Evolutionary conservation across 1,140 invertebrate species (phyloP).

Genomic region (Parapsyche elsis): DNA sequence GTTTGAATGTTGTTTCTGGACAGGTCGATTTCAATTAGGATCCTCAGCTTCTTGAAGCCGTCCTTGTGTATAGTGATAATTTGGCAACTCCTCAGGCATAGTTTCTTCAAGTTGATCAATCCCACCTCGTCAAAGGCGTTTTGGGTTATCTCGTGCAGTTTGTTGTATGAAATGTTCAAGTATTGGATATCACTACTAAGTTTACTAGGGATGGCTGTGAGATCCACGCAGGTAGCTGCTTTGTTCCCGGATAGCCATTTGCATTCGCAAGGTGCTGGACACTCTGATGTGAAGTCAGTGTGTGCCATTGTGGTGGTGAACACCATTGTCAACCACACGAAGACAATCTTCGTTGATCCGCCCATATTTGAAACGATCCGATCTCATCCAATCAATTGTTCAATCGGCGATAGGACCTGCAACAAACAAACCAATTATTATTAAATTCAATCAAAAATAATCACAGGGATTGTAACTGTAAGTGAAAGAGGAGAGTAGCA

Average conservation of each 20-base stretch:
- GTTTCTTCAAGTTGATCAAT: slow-evolving; percentile 83
- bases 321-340: neutral
- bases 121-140: slow-evolving; percentile 77
- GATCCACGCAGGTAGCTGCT: slow-evolving; percentile 80
- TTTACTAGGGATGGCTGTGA: slow-evolving; percentile 75
- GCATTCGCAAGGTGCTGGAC: slow-evolving; percentile 74
- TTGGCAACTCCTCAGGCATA: slow-evolving; percentile 78
- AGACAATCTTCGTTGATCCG: neutral
- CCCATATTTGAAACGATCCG: neutral
- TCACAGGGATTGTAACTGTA: neutral
- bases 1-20: slow-evolving; percentile 79
- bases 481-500: neutral
- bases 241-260: slow-evolving; percentile 84
- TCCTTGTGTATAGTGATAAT: slow-evolving; percentile 76
- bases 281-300: slow-evolving; percentile 63
- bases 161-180: slow-evolving; percentile 80
- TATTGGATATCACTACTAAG: slow-evolving; percentile 80
- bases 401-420: neutral
- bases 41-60: slow-evolving; percentile 79
- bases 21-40: slow-evolving; percentile 87
- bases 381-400: slow-evolving; percentile 33
- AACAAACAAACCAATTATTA: slow-evolving; percentile 16
- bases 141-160: slow-evolving; percentile 72
- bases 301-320: neutral
- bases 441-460: neutral